Percentiles rank a stretch among this genome's conserved stretches.
These are phyloP conservation scores for Diorhabda elongata DNA, from an alignment of 1,140 invertebrate genomes.

Conservation along the genomic window DNA sequence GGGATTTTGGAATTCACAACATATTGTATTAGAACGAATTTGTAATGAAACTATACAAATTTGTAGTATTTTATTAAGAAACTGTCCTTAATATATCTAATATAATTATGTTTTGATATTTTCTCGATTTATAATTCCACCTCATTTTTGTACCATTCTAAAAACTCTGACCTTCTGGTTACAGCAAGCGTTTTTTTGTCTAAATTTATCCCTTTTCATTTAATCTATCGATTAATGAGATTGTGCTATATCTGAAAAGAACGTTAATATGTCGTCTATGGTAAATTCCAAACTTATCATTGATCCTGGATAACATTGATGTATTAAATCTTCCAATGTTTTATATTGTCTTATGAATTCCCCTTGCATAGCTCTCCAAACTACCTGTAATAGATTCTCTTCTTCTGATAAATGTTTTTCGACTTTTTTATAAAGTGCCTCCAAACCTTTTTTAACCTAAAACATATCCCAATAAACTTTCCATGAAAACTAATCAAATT, in stretches of 20 bases:
- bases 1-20: too few relatives aligned
- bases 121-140: too few relatives aligned
- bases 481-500: too few relatives aligned
- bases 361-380: constrained; percentile 99
- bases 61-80: too few relatives aligned
- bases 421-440: constrained; percentile 93
- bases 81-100: too few relatives aligned
- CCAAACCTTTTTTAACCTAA: constrained; percentile 87
- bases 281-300: constrained; percentile 93
- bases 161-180: too few relatives aligned
- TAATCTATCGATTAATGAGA: constrained; percentile 63
- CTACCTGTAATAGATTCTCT: constrained; percentile 91
- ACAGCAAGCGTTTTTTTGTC: too few relatives aligned
- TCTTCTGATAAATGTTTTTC: constrained; percentile 96
- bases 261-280: constrained; percentile 93
- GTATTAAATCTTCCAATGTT: constrained; percentile 87
- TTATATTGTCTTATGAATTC: constrained; percentile 98
- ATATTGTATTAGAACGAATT: too few relatives aligned
- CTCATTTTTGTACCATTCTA: too few relatives aligned
- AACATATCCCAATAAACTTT: constrained; percentile 9
- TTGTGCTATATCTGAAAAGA: constrained; percentile 98
- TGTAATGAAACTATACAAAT: too few relatives aligned
- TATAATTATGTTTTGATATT: too few relatives aligned
- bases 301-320: constrained; percentile 93
- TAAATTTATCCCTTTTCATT: neutral